Evolutionary conservation across 2,888 invertebrate genomes (phyloP), one percentile per base, ranked within the genome.

Genomic region (Chloroclystis v-ata): DNA sequence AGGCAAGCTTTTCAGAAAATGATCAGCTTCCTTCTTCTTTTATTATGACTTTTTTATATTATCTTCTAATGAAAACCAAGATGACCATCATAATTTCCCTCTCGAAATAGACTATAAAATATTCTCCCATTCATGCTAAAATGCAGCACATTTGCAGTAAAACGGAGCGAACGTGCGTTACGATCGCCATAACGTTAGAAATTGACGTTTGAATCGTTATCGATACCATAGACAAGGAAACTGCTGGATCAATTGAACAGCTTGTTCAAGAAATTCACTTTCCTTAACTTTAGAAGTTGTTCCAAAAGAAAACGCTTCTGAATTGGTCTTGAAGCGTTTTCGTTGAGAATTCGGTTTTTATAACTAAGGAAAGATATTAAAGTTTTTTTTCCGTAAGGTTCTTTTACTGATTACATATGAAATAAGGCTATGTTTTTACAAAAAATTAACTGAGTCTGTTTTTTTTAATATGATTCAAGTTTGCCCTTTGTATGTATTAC

Each of bases 61-160:
- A n/a, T n/a, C n/a, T n/a, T n/a, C n/a, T 20, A 4, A 20, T 20
- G 20, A 20, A 5, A 20, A 4, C 5, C 20, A 20, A 4, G 2
- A 5, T 20, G 3, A 20, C 2, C 2, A 20, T 20, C 5, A 2
- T 4, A 20, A 20, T 20, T 20, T 20, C 5, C 20, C 3, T 20
- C 2, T 20, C n/a, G 20, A 20, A 20, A 5, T 20, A 20, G 20
- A 20, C 20, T 20, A 1, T 30, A 47, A 33, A 41, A 28, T 49
- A 43, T 47, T 38, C 49, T 26, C 46, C 43, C 30, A 47, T 20
- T 20, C 49, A 47, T 52, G 47, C 54, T 57, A 61, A 67, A 76
- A 72, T 74, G 76, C 78, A 78, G 78, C 71, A 77, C 75, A 82
- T 82, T 74, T 81, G 81, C 78, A 82, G 69, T 81, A 75, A 81